Conservation (phyloP, 2,113 vertebrate species). For the Burhinus bistriatus region DNA sequence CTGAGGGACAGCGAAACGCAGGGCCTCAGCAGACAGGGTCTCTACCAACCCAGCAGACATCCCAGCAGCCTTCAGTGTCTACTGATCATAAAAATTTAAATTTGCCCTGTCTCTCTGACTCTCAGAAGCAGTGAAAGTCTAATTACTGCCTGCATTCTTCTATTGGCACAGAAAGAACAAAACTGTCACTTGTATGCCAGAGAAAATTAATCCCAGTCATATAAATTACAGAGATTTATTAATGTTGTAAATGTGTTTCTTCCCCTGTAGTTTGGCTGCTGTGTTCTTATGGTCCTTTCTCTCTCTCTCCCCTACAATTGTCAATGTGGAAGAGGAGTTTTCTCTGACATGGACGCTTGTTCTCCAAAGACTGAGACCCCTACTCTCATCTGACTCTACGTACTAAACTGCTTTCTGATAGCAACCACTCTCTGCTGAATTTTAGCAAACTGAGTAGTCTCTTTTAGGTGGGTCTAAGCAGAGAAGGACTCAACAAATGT, state of each 20-base stretch:
- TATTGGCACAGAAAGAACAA: not conserved
- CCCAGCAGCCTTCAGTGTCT: not conserved
- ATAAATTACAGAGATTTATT: conserved; percentile 50
- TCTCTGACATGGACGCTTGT: not conserved
- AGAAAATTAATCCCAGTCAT: conserved; percentile 47
- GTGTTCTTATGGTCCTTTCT: not conserved
- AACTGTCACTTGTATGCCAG: conserved; percentile 16
- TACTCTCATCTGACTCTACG: not conserved
- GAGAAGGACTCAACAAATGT: not conserved
- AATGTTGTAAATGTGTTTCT: conserved; percentile 13
- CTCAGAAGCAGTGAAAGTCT: not conserved
- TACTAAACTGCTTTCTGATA: not conserved
- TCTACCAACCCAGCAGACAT: not conserved
- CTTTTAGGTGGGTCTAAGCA: not conserved
- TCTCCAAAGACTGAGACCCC: not conserved
- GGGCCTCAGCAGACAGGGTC: not conserved
- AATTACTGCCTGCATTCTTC: conserved; percentile 30
- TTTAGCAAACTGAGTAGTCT: not conserved
- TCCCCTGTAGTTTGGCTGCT: not conserved
- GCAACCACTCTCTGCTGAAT: not conserved
- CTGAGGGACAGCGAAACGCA: not conserved
- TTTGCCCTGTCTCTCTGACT: not conserved
- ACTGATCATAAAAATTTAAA: conserved; percentile 11
- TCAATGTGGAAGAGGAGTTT: not conserved
- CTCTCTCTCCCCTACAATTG: not conserved